A percentile compares a stretch with the other conserved stretches of the same genome.
Evolutionary conservation across 1,140 invertebrate genomes (phyloP).

Genomic region (Microplitis mediator): DNA sequence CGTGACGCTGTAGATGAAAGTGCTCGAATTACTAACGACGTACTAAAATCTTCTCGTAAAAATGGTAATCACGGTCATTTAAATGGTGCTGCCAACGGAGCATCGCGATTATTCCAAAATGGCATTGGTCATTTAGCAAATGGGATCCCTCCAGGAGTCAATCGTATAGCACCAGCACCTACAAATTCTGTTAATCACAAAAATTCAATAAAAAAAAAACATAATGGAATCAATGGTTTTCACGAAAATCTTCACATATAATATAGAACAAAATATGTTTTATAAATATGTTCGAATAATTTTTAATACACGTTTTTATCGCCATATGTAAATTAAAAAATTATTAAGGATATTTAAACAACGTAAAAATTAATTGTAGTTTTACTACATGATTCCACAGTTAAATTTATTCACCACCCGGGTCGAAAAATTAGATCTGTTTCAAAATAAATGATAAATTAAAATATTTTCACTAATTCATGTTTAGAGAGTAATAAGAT

Average conservation of each 20-base stretch:
- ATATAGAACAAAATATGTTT: background rate
- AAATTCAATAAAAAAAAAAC: slow-evolving; percentile 54
- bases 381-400: too few species aligned
- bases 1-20: slow-evolving; percentile 17
- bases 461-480: too few species aligned
- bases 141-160: slow-evolving; percentile 40
- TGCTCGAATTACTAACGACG: slow-evolving; percentile 38
- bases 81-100: slow-evolving; percentile 45
- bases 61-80: slow-evolving; percentile 33
- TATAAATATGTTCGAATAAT: too few species aligned
- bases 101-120: slow-evolving; percentile 47
- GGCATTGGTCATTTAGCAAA: slow-evolving; percentile 48
- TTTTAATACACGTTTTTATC: too few species aligned
- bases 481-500: too few species aligned
- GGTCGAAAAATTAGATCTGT: too few species aligned
- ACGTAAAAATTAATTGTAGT: too few species aligned
- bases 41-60: slow-evolving; percentile 39
- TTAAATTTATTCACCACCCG: too few species aligned
- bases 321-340: too few species aligned
- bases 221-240: slow-evolving; percentile 53
- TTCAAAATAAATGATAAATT: too few species aligned
- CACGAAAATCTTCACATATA: slow-evolving; percentile 52
- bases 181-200: slow-evolving; percentile 29
- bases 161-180: slow-evolving; percentile 45
- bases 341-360: too few species aligned